Conservation (phyloP, 2,113 vertebrate species). For the Panurus biarmicus region DNA sequence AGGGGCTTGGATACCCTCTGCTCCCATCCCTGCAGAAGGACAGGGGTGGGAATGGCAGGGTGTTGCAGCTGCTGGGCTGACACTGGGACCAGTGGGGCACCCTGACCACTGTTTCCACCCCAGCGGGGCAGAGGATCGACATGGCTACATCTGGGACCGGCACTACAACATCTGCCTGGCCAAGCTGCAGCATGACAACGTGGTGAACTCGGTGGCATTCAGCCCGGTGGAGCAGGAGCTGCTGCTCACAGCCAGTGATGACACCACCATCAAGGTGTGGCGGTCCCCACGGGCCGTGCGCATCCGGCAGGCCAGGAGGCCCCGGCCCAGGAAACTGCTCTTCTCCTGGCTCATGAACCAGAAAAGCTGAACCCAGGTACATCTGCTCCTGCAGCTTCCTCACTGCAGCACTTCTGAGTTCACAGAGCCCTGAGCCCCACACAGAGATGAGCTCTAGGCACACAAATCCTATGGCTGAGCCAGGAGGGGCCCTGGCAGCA, state of each 20-base stretch:
- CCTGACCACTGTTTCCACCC: neutral
- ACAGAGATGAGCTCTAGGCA: neutral
- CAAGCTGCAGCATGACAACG: constrained; percentile 86
- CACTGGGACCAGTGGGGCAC: neutral
- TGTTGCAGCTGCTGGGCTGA: neutral
- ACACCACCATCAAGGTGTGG: constrained; percentile 94
- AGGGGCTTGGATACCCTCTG: neutral
- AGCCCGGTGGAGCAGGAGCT: constrained; percentile 93
- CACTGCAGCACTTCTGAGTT: constrained; percentile 27
- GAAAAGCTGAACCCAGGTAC: constrained; percentile 60
- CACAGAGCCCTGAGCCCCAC: constrained; percentile 21
- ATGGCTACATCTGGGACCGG: constrained; percentile 96
- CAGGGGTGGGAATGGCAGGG: neutral
- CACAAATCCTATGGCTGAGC: neutral
- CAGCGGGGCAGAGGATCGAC: constrained; percentile 92
- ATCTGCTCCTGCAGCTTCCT: constrained; percentile 5
- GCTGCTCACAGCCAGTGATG: constrained; percentile 88
- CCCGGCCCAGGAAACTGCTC: constrained; percentile 65
- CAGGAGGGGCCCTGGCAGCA: neutral
- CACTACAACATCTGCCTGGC: constrained; percentile 96
- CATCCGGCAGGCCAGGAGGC: constrained; percentile 37
- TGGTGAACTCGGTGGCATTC: constrained; percentile 95
- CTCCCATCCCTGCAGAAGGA: accelerated
- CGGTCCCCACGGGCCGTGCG: constrained; percentile 81
- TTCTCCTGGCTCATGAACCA: constrained; percentile 79